Base-by-base conservation (phyloP, 2,797 vertebrate species). In the Sparus aurata region DNA sequence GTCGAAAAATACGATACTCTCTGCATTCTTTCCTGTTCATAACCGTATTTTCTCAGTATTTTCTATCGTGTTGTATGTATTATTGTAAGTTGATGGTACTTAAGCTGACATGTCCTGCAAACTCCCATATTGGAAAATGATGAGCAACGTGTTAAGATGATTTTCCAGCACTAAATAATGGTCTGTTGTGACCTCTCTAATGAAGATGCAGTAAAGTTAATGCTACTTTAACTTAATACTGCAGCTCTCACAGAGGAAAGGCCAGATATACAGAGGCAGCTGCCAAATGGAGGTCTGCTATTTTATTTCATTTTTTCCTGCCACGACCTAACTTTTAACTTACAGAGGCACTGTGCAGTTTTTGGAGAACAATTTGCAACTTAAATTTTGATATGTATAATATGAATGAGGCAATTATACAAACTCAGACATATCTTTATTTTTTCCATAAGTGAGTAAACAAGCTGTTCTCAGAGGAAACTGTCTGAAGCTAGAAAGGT, bases 1-100 rank as follows among this genome's bases (percentile, higher is more conserved):
- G 10, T 9, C 0, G 30, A 12, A 59, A 59, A 10, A 5, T 22
- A 25, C 0, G 16, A 34, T 34, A 12, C 25, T 54, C 16, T 0
- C 2, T 7, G 47, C 5, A 3, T 23, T 22, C 53, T 34, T 43
- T 20, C 6, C 0, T 13, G 13, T 30, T 43, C 11, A 10, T 6
- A 43, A 17, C 10, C 0, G 0, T 9, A 3, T 20, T 10, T 34
- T 34, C 22, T 16, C 1, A 27, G 12, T 41, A 0, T 16, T 5
- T 49, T 73, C 49, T 2, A 2, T 50, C 8, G 47, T 15, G 53
- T n/a, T 27, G 18, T 2, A 1, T 50, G 20, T n/a, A 41, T 17
- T n/a, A 41, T 2, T 22, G 12, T 1, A 25, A 30, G 65, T 76
- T 25, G 23, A 10, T 52, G 60, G 22, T 20, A 34, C 17, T 63